Base-by-base conservation (phyloP, 37 sponge, comb jelly and placozoan genomes). In the Theonella swinhoei region DNA sequence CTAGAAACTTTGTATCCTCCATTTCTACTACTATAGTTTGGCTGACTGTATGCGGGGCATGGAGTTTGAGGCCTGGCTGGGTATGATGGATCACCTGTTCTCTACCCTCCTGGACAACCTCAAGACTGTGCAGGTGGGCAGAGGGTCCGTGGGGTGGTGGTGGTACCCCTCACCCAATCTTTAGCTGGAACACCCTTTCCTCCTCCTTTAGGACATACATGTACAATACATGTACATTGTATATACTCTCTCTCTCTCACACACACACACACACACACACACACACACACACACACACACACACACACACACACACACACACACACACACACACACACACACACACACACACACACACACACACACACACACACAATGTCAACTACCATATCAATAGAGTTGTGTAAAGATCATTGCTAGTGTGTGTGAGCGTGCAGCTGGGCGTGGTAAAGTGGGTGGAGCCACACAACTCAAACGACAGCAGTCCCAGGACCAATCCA, bases 41-140 rank as follows among this genome's bases (percentile, higher is more conserved):
- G 90, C 87, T 77, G 93, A 95, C 41, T 77, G 22, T 30, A 89
- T 95, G 77, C 75, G 93, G 24, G 34, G 54, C 1, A 66, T 88
- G 84, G 64, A 84, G 36, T 95, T 92, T 85, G 66, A 77, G 0
- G 37, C 75, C 19, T 95, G 96, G 96, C 40, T 85, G 33, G 80
- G 32, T 14, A 58, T 95, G 76, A 62, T 95, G 66, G 71, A 68
- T 20, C 42, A 80, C 24, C 66, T 92, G 29, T 95, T 95, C 83
- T 54, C 64, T 4, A 32, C 38, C 0, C 30, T 95, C 62, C 64
- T 92, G 64, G 40, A 39, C 0, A 58, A 40, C 33, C 80, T 87
- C 35, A 78, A 69, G 60, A 70, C 81, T 47, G 82, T 90, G 11
- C 79, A 94, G 88, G 94, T 93, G 47, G 63, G 35, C 5, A 20